These are phyloP conservation scores for Tapera naevia DNA, from an alignment of 2,797 vertebrate species.

Conservation along the genomic window DNA sequence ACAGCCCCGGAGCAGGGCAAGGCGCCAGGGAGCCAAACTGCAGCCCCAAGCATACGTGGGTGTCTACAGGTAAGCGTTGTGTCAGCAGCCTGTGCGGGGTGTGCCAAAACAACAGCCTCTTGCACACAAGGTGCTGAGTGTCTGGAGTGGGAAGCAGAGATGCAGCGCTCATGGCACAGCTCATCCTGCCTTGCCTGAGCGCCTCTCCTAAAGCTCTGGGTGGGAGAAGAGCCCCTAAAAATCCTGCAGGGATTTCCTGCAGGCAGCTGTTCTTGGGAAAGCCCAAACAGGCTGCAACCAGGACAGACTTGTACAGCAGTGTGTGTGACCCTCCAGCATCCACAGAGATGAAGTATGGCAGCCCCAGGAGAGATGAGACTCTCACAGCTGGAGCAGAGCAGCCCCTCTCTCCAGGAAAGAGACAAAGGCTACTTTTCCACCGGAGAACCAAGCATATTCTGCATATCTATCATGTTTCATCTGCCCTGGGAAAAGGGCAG, in stretches of 20 bases:
- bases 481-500: neutral
- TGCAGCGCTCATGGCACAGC: rapidly evolving
- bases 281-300: neutral
- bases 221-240: neutral
- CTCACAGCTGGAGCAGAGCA: neutral
- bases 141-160: rapidly evolving
- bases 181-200: neutral
- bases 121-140: rapidly evolving
- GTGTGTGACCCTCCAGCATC: neutral
- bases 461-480: neutral
- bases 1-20: neutral
- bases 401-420: neutral
- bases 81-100: neutral
- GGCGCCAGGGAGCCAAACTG: neutral
- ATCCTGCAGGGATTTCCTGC: neutral
- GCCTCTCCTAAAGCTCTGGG: neutral
- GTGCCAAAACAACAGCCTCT: neutral
- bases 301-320: neutral
- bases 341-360: neutral
- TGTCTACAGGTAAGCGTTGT: neutral
- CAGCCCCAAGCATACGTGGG: slow-evolving; percentile 8
- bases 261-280: neutral
- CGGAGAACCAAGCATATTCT: neutral
- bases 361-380: neutral
- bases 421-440: neutral